A percentile compares a stretch with the other conserved stretches of the same genome.
Evolutionary conservation across 2,888 invertebrate species (phyloP).

Genomic region (Callyntrura sp.): DNA sequence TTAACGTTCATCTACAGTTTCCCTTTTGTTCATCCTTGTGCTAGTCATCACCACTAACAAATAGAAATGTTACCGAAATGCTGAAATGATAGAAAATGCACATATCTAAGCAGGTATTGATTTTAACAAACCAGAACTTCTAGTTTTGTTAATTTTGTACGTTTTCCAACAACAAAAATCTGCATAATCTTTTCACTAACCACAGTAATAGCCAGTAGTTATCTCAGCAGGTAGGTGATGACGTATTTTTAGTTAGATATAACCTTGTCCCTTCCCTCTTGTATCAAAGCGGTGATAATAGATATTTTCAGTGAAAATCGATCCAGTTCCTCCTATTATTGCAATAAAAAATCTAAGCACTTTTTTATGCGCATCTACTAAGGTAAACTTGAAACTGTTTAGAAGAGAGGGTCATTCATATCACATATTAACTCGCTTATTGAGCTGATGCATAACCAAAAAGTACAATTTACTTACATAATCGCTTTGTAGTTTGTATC

Average conservation of each 20-base stretch:
- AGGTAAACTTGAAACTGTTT: not conserved
- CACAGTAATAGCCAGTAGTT: not conserved
- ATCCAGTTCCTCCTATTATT: constrained; percentile 55
- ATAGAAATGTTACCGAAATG: not conserved
- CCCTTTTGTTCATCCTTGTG: no score
- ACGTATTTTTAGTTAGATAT: constrained; percentile 54
- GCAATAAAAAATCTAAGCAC: not conserved
- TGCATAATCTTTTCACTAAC: not conserved
- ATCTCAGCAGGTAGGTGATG: constrained; percentile 25
- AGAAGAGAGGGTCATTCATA: not conserved
- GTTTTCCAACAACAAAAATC: constrained; percentile 12
- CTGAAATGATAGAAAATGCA: no score
- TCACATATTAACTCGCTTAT: no score
- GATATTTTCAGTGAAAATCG: constrained; percentile 52
- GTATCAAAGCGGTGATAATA: not conserved
- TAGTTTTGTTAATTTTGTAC: constrained; percentile 43
- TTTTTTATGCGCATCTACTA: not conserved
- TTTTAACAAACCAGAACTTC: constrained; percentile 55
- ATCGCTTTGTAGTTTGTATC: no score
- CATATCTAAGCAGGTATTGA: not conserved
- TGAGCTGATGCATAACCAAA: no score
- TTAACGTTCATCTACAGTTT: no score
- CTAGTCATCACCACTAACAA: no score
- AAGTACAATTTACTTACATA: no score
- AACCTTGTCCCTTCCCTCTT: not conserved